These are phyloP conservation scores for Luidia sarsii DNA, from an alignment of 53 echinoderm and acorn worm species.

Conservation along the genomic window DNA sequence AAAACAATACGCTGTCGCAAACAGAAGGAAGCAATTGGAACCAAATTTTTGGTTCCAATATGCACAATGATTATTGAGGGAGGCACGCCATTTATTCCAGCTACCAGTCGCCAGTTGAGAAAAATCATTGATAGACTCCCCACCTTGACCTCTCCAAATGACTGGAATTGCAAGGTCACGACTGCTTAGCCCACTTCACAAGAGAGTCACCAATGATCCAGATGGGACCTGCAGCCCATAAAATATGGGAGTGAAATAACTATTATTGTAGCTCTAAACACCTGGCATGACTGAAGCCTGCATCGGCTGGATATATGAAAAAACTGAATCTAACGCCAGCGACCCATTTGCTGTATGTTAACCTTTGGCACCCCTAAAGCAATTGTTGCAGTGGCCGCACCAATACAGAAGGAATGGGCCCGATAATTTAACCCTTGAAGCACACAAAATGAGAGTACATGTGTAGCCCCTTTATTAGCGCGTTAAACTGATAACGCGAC, in stretches of 20 bases:
- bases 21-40: not conserved
- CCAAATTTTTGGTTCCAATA: constrained; percentile 9
- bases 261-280: too few relatives aligned
- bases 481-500: not conserved
- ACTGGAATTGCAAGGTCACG: not conserved
- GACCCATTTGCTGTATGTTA: not conserved
- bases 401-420: constrained; percentile 4
- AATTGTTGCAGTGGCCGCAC: constrained; percentile 15
- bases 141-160: constrained; percentile 7
- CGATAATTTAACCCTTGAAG: not conserved
- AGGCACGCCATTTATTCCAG: not conserved
- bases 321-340: constrained; percentile 13
- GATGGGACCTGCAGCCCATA: not conserved
- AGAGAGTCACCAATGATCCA: constrained; percentile 26
- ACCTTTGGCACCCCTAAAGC: not conserved
- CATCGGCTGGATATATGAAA: constrained; percentile 3
- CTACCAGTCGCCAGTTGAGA: not conserved
- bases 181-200: not conserved
- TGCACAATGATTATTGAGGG: not conserved
- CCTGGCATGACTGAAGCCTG: not conserved
- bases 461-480: not conserved
- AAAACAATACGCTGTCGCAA: not conserved
- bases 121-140: not conserved
- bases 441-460: not conserved
- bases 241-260: too few relatives aligned